Evolutionary conservation across 2,797 vertebrate genomes (phyloP).

Genomic region (Chrosomus eos): DNA sequence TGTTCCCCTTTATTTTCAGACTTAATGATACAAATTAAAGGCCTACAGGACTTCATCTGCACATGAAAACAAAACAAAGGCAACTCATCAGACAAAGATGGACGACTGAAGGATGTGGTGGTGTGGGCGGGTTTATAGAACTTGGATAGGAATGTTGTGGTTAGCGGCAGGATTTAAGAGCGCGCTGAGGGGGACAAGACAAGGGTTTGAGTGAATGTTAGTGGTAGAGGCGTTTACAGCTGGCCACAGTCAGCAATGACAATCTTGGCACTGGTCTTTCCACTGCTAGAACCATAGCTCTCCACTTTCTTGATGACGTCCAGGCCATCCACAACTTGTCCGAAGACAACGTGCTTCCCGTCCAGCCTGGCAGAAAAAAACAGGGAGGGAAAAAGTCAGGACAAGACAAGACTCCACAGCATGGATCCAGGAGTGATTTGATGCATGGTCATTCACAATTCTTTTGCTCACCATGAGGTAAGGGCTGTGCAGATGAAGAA

Average conservation of each 20-base stretch:
- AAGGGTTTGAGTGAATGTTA: neutral
- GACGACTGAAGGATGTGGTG: neutral
- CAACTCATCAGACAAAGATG: constrained; percentile 42
- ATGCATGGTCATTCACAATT: neutral
- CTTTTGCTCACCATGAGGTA: constrained; percentile 82
- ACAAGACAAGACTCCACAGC: neutral
- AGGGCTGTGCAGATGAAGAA: constrained; percentile 90
- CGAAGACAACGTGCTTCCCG: constrained; percentile 92
- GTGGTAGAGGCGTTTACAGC: constrained; percentile 55
- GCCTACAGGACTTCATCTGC: constrained; percentile 56
- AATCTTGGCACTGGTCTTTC: constrained; percentile 80
- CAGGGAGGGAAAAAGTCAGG: neutral
- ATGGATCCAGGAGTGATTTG: neutral
- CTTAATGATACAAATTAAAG: constrained; percentile 59
- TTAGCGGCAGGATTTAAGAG: constrained; percentile 29
- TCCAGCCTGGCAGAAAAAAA: constrained; percentile 81
- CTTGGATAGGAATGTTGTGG: constrained; percentile 68
- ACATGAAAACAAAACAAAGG: constrained; percentile 58
- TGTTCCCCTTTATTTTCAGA: constrained; percentile 65
- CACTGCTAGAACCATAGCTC: constrained; percentile 68
- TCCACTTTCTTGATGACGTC: constrained; percentile 81
- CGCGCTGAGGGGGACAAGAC: constrained; percentile 12
- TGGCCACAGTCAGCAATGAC: constrained; percentile 83
- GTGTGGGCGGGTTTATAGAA: constrained; percentile 54
- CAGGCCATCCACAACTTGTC: constrained; percentile 81